Evolutionary conservation across 2,888 invertebrate genomes (phyloP).

Genomic region (Andricus quercusramuli): DNA sequence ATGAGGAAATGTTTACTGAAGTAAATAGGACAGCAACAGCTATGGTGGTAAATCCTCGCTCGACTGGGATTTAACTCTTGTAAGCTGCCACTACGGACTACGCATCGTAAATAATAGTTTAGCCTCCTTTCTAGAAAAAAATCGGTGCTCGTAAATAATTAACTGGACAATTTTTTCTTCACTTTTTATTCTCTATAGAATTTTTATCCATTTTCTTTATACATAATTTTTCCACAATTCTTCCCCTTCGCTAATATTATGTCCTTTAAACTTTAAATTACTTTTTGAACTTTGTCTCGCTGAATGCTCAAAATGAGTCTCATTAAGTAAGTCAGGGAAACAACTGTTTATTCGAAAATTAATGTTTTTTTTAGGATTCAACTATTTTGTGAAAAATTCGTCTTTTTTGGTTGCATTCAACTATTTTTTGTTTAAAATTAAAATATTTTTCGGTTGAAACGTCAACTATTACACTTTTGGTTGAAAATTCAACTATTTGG

Average conservation of each 20-base stretch:
- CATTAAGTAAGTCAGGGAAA: too few relatives aligned
- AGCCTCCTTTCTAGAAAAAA: neutral
- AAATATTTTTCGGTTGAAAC: too few relatives aligned
- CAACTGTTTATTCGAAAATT: too few relatives aligned
- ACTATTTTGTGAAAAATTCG: too few relatives aligned
- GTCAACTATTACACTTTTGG: too few relatives aligned
- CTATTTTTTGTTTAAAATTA: too few relatives aligned
- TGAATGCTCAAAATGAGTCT: too few relatives aligned
- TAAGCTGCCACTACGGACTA: conserved; percentile 20
- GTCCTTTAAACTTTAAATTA: neutral
- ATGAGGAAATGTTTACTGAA: conserved; percentile 30
- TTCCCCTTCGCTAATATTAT: neutral
- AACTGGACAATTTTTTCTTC: neutral
- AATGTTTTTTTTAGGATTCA: too few relatives aligned
- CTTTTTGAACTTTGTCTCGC: neutral
- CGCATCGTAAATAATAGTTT: conserved; percentile 30
- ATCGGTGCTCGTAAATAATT: neutral
- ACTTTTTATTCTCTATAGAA: neutral
- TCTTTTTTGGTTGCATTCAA: too few relatives aligned
- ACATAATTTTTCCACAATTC: neutral
- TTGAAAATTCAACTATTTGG: too few relatives aligned
- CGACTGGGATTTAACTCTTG: conserved; percentile 27
- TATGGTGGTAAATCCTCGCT: conserved; percentile 35
- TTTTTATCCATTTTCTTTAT: neutral
- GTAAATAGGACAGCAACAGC: conserved; percentile 23